These are phyloP conservation scores for Sycophaga agraensis DNA, from an alignment of 1,140 invertebrate genomes.

Conservation along the genomic window DNA sequence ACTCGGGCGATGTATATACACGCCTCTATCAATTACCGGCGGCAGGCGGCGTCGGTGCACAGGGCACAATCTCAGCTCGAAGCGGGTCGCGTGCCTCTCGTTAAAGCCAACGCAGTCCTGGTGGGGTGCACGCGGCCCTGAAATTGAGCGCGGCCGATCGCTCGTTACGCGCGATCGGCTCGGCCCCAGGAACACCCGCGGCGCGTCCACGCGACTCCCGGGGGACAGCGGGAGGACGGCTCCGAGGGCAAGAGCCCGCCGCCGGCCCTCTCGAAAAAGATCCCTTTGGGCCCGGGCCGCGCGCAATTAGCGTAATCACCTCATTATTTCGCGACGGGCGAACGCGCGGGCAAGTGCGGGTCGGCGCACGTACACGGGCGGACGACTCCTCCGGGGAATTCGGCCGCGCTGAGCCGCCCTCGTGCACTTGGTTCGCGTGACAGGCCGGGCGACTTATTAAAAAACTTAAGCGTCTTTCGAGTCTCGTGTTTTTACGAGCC, in stretches of 20 bases:
- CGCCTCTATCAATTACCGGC: not conserved
- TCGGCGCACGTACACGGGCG: not conserved
- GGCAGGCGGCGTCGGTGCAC: not conserved
- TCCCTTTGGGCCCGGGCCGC: no score
- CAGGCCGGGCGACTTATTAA: not conserved
- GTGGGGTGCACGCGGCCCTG: conserved; percentile 37
- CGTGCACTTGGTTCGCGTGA: not conserved
- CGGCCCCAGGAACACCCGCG: not conserved
- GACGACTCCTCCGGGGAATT: no score
- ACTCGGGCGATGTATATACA: no score
- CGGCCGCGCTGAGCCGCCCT: no score
- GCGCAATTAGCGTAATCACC: no score
- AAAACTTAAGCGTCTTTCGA: conserved; percentile 6
- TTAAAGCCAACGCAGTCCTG: conserved; percentile 46
- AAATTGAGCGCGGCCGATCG: conserved; percentile 41
- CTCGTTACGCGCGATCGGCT: conserved; percentile 36
- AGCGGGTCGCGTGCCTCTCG: conserved; percentile 44
- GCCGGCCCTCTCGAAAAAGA: not conserved
- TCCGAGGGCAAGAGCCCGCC: not conserved
- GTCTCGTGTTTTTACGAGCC: conserved; percentile 9
- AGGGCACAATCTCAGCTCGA: not conserved
- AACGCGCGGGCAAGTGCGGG: not conserved
- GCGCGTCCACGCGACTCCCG: conserved; percentile 18
- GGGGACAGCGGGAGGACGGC: not conserved
- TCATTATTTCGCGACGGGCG: not conserved